phyloP scores from a whole-genome alignment of 53 echinoderm and acorn worm species.

The Hippasteria phrygiana region DNA sequence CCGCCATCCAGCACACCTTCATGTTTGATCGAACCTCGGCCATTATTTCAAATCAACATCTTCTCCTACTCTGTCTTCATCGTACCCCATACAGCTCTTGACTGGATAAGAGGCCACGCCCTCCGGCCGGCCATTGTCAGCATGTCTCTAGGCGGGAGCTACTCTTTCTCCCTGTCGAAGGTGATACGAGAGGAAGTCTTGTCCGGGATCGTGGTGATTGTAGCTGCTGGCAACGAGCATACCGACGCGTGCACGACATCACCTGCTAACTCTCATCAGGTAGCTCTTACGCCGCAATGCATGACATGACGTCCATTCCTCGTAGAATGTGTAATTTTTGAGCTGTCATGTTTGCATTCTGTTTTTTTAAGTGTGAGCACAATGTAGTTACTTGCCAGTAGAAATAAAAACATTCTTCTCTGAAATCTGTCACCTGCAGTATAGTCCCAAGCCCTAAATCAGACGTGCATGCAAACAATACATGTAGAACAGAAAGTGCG shows the following conservation, averaged over 20 bases:
- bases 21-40: neutral
- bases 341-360: neutral
- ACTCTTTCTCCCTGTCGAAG: constrained; percentile 22
- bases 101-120: constrained; percentile 20
- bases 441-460: no score
- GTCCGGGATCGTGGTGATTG: constrained; percentile 25
- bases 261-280: constrained; percentile 40
- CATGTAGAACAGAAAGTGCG: no score
- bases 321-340: no score
- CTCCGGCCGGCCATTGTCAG: constrained; percentile 10
- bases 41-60: neutral
- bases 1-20: no score
- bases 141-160: constrained; percentile 43
- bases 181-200: neutral
- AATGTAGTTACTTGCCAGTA: no score
- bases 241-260: constrained; percentile 28
- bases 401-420: no score
- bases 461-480: no score
- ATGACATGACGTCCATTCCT: no score
- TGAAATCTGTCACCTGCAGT: no score
- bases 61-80: neutral
- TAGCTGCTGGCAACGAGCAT: constrained; percentile 41
- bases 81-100: constrained; percentile 2
- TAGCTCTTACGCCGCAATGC: neutral
- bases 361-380: no score